Conservation (phyloP, 2,797 vertebrate species). For the Momotus momota region DNA sequence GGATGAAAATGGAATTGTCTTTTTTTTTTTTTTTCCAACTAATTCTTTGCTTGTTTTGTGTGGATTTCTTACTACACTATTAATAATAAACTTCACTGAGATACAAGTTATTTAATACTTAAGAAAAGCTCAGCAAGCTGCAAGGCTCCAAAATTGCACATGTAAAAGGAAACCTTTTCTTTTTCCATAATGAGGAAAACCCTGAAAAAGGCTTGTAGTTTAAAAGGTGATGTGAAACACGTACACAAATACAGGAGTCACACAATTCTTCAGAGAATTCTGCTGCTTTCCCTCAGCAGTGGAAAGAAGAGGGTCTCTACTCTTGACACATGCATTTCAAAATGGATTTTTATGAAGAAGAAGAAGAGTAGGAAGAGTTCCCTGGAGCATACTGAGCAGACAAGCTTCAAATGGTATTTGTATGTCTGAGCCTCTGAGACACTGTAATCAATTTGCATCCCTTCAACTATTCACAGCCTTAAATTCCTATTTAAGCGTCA, state of each 20-base stretch:
- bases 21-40: background rate
- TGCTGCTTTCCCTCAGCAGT: background rate
- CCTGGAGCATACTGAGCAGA: background rate
- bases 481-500: background rate
- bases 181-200: background rate
- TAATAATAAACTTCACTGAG: background rate
- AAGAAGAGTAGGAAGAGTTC: background rate
- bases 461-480: background rate
- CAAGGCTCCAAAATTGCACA: background rate
- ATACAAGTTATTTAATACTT: background rate
- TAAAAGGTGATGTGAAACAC: background rate
- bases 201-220: background rate
- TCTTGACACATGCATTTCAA: background rate
- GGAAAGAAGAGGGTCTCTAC: background rate
- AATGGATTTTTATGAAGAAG: background rate
- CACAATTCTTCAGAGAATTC: background rate
- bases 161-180: background rate
- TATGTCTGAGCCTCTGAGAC: accelerated
- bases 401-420: background rate
- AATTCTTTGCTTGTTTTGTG: background rate
- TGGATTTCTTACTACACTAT: background rate
- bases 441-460: background rate
- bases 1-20: background rate
- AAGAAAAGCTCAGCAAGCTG: background rate
- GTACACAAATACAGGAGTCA: background rate